Base-by-base conservation (phyloP, 2,888 invertebrate species). In the Drosophila barbarae region DNA sequence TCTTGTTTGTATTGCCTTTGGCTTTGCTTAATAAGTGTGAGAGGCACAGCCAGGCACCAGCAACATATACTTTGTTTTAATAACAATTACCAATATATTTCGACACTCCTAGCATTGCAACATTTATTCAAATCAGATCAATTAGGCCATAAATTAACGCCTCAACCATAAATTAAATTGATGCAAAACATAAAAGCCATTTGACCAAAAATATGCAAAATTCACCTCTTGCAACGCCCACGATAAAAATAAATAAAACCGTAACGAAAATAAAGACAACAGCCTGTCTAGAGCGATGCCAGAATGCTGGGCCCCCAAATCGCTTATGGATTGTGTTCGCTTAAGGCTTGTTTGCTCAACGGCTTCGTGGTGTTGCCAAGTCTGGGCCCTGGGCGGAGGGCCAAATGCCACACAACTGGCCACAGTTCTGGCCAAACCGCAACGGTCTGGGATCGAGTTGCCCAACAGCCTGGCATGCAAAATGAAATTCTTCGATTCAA, bases 101-200 rank as follows among this genome's bases (percentile, higher is more conserved):
- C 71, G 63, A 78, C 73, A 84, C 68, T 61, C 47, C 51, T 50
- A 18, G 30, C 8, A 36, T 68, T 68, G 36, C 68, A 68, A 68
- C 34, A 80, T 56, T 35, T 73, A 78, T 72, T 74, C 85, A 78
- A 78, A 84, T 76, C 58, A 57, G 61, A 76, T 74, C 84, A 85
- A 85, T 82, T 82, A 82, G 80, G 69, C 73, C 73, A 73, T 78
- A 82, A 84, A 82, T 84, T 85, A 85, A 82, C 72, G 76, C 79
- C 85, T 72, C 36, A 76, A 44, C 76, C 79, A 71, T 78, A 70
- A 76, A 81, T 81, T 85, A 85, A 78, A 77, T 72, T 74, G 69
- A 72, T 61, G 73, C 70, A 59, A 76, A 81, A 73, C 51, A 66
- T 68, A 69, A 83, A 80, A 80, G 69, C 75, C 80, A 69, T 75